phyloP scores from a whole-genome alignment of 2,113 vertebrate species.

The Progne subis region DNA sequence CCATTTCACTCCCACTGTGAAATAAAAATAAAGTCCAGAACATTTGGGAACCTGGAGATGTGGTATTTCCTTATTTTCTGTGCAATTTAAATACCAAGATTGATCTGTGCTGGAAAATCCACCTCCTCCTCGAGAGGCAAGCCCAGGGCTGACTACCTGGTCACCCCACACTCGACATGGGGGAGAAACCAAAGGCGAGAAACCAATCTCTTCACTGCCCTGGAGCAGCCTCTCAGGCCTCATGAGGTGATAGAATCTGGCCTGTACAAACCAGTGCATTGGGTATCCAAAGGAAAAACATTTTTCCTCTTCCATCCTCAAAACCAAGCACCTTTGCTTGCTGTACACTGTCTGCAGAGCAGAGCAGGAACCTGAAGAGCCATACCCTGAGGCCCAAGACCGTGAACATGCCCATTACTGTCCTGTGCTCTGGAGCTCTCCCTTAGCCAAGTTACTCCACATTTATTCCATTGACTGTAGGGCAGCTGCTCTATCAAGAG shows the following conservation, averaged over 20 bases:
- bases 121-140: background rate
- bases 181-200: background rate
- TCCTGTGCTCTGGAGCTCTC: background rate
- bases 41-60: background rate
- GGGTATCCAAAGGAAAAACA: background rate
- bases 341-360: fast-evolving
- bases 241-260: fast-evolving
- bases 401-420: fast-evolving
- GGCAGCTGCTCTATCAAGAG: background rate
- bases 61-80: conserved; percentile 28
- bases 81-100: background rate
- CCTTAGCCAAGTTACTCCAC: background rate
- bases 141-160: background rate
- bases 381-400: fast-evolving
- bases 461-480: background rate
- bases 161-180: background rate
- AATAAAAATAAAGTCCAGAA: conserved; percentile 53
- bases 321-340: background rate
- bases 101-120: background rate
- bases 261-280: background rate
- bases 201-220: background rate
- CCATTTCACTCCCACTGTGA: conserved; percentile 29
- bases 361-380: background rate
- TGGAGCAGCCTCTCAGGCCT: background rate
- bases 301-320: background rate